Evolutionary conservation across 1,140 invertebrate genomes (phyloP).

Genomic region (Diploscapter pachys): DNA sequence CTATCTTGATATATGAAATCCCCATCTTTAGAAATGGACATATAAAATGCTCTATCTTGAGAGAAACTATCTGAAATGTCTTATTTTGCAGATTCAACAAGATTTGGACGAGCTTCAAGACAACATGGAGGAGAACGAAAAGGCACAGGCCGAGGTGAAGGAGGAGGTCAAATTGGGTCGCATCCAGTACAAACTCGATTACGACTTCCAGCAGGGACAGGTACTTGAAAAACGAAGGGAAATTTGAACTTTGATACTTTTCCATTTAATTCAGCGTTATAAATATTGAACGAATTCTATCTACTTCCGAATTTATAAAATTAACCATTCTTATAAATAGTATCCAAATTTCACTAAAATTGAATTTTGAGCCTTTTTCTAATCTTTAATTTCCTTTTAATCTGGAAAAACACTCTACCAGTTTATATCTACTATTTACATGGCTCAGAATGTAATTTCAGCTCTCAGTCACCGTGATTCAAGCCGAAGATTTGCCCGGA

Average conservation of each 20-base stretch:
- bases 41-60: neutral
- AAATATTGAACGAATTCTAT: too few species aligned
- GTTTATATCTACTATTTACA: neutral
- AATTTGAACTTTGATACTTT: slow-evolving; percentile 5
- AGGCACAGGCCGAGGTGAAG: slow-evolving; percentile 85
- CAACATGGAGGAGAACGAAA: slow-evolving; percentile 80
- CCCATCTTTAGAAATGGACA: slow-evolving; percentile 8
- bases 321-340: too few species aligned
- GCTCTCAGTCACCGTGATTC: slow-evolving; percentile 92
- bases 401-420: too few species aligned
- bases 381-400: too few species aligned
- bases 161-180: slow-evolving; percentile 67
- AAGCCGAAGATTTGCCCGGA: slow-evolving; percentile 94
- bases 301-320: too few species aligned
- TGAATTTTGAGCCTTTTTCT: too few species aligned
- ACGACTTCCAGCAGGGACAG: slow-evolving; percentile 98
- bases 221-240: slow-evolving; percentile 49
- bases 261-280: too few species aligned
- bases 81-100: slow-evolving; percentile 76
- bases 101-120: slow-evolving; percentile 95
- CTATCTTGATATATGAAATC: slow-evolving; percentile 11
- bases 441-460: slow-evolving; percentile 45
- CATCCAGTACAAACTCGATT: slow-evolving; percentile 74
- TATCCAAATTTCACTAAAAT: too few species aligned
- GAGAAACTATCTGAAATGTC: neutral